Conservation (phyloP, 2,113 vertebrate genomes). For the Pollimyrus isidori region DNA sequence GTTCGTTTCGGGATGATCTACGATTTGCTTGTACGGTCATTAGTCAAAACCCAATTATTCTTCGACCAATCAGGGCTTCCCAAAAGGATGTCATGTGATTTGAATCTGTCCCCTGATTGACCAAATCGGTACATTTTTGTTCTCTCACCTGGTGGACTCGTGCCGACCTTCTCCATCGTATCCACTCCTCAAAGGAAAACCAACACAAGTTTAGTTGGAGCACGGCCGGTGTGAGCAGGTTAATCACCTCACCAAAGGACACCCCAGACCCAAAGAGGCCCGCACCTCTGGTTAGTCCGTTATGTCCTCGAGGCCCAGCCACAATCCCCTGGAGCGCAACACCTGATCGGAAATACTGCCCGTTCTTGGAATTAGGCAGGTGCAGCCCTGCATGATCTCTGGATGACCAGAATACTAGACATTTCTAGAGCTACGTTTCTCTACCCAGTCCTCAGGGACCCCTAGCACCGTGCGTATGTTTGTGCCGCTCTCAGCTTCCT, state of each 20-base stretch:
- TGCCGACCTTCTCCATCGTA: conserved; percentile 70
- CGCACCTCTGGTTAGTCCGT: background rate
- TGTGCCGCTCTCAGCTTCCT: background rate
- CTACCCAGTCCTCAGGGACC: background rate
- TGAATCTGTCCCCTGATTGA: background rate
- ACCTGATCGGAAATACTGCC: background rate
- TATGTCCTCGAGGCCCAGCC: background rate
- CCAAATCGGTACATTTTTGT: background rate
- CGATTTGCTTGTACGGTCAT: background rate
- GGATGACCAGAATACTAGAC: background rate
- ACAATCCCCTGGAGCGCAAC: background rate
- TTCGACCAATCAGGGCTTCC: background rate
- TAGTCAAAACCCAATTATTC: background rate
- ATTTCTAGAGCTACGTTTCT: background rate
- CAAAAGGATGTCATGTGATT: conserved; percentile 9
- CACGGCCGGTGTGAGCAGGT: background rate
- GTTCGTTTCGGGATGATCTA: background rate
- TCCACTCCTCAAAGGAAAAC: conserved; percentile 72
- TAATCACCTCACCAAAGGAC: conserved; percentile 11
- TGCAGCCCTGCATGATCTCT: background rate
- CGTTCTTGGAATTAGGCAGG: background rate
- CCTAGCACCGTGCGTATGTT: background rate
- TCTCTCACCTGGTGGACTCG: conserved; percentile 72
- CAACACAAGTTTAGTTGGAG: conserved; percentile 44
- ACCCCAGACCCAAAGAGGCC: background rate